Base-by-base conservation (phyloP, 1,140 invertebrate genomes). In the Acromyrmex heyeri region DNA sequence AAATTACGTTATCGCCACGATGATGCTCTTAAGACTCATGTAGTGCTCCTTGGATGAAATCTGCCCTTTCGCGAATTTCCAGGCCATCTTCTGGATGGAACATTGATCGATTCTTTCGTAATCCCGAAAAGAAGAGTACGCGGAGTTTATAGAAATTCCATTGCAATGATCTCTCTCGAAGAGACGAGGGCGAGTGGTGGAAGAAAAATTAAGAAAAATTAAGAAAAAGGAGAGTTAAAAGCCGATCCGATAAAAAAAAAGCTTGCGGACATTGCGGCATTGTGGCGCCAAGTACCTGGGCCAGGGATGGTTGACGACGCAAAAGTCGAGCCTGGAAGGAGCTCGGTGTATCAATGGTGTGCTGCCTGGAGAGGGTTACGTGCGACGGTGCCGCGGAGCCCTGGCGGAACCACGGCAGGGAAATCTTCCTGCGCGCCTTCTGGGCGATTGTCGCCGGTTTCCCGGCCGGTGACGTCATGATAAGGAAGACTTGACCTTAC, bases 341-440 rank as follows among this genome's bases (percentile, higher is more conserved):
- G 92, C 97, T 96, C 88, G 98, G 98, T 85, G 98, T 98, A 95
- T 98, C 98, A 95, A 98, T 98, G 94, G 98, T 98, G 92, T 98
- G 97, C 94, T 98, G 98, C 27, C 98, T 96, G 55, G 97, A 96
- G 38, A 98, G 96, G 55, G 96, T 95, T 81, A 97, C 96, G 92
- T 97, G 97, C 50, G 96, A 95, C 87, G 96, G 96, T 91, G 96
- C 96, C 85, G 97, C 96, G 48, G 97, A 98, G 81, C 96, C 96
- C 94, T 98, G 97, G 65, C 97, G 96, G 94, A 98, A 98, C 98
- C 98, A 98, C 62, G 98, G 98, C 91, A 98, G 95, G 61, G 98
- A 98, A 89, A 98, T 98, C 95, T 98, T 98, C 82, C 98, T 96
- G 70, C 97, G 96, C 86, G 96, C 96, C 93, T 98, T 98, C 93